Conservation (phyloP, 2,888 invertebrate species). For the Tuta absoluta region DNA sequence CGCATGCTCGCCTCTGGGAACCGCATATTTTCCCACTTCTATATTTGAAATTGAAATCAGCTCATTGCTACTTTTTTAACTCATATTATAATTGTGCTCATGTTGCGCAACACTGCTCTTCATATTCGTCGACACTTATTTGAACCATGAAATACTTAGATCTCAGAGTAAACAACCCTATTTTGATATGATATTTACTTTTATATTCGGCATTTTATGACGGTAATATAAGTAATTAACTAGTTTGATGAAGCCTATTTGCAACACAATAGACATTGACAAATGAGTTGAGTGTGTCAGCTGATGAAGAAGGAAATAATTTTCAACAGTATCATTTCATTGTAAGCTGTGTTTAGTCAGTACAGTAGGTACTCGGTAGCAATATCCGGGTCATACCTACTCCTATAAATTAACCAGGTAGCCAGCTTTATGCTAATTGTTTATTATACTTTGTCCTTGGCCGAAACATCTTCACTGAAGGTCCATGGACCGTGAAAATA, state of each 20-base stretch:
- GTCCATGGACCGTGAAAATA: conserved; percentile 60
- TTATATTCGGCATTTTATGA: not conserved
- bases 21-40: conserved; percentile 51
- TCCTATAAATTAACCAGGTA: conserved; percentile 44
- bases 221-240: not conserved
- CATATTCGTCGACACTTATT: not conserved
- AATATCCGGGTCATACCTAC: conserved; percentile 42
- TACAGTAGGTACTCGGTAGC: conserved; percentile 32
- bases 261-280: conserved; percentile 12
- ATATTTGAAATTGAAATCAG: conserved; percentile 58
- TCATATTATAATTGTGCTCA: not conserved
- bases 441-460: conserved; percentile 58
- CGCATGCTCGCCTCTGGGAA: conserved; percentile 46
- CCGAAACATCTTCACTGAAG: conserved; percentile 58
- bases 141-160: conserved; percentile 2
- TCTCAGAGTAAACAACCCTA: not conserved
- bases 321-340: conserved; percentile 29
- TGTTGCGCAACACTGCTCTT: not conserved
- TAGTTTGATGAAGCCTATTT: not conserved
- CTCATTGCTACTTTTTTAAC: not conserved
- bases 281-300: conserved; percentile 17
- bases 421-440: conserved; percentile 45
- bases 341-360: conserved; percentile 35
- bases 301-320: conserved; percentile 39
- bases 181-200: not conserved